Percentiles rank a stretch among this genome's conserved stretches.
These are phyloP conservation scores for Rousettus madagascariensis DNA, from an alignment of 2,797 vertebrate genomes.

Conservation along the genomic window DNA sequence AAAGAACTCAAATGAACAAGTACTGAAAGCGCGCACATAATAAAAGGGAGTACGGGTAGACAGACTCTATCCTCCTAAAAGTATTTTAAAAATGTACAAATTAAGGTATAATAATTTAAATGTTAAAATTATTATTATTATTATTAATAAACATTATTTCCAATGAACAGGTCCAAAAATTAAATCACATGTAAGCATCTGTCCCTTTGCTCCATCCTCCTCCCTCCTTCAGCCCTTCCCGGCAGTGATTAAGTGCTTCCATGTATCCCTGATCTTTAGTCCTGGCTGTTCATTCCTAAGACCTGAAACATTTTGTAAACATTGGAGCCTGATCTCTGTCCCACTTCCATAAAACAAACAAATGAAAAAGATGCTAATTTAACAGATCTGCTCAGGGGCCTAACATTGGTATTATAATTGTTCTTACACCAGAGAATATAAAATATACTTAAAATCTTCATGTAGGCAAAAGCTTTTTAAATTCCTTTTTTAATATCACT, in stretches of 20 bases:
- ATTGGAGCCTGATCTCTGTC: not conserved
- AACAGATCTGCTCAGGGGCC: not conserved
- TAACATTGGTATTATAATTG: not conserved
- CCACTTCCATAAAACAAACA: not conserved
- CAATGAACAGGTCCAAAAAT: not conserved
- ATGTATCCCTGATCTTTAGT: accelerated
- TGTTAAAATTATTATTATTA: not conserved
- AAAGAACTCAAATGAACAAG: not conserved
- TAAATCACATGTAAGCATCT: not conserved
- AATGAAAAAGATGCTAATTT: not conserved
- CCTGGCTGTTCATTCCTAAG: not conserved
- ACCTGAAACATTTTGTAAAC: not conserved
- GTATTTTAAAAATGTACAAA: not conserved
- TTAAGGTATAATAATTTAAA: not conserved
- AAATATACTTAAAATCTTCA: not conserved
- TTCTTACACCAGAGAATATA: not conserved
- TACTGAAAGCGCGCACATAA: not conserved
- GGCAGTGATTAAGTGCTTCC: not conserved
- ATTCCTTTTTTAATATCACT: not conserved
- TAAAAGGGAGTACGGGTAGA: not conserved
- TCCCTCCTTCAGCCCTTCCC: not conserved
- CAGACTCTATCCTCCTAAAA: not conserved
- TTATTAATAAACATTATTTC: not conserved
- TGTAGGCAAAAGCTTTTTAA: not conserved
- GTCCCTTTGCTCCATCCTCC: not conserved